These are phyloP conservation scores for Megalops cyprinoides DNA, from an alignment of 2,797 vertebrate species.

Conservation along the genomic window DNA sequence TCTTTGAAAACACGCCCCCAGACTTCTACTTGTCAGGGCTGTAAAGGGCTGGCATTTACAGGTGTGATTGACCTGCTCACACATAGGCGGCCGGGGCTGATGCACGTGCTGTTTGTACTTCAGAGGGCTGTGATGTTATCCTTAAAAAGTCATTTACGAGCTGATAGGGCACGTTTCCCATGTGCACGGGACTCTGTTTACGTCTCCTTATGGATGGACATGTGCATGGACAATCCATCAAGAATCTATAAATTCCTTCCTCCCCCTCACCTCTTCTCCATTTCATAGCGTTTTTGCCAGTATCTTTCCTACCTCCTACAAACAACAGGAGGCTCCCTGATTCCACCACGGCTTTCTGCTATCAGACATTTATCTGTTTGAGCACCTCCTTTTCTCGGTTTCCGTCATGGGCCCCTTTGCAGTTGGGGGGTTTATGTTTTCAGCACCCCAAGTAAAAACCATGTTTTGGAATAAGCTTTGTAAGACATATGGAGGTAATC, in stretches of 20 bases:
- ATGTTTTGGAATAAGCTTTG: constrained; percentile 35
- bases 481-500: constrained; percentile 49
- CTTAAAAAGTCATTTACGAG: constrained; percentile 12
- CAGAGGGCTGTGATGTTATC: neutral
- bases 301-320: constrained; percentile 29
- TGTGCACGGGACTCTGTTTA: constrained; percentile 16
- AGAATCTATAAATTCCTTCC: neutral
- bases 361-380: neutral
- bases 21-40: neutral
- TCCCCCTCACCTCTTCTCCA: neutral
- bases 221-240: neutral
- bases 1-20: neutral
- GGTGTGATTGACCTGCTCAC: neutral
- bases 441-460: constrained; percentile 23
- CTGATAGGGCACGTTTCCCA: constrained; percentile 5
- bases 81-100: neutral
- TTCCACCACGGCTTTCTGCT: too few relatives aligned
- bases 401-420: neutral
- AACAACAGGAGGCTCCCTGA: neutral
- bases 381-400: neutral
- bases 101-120: neutral
- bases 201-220: neutral
- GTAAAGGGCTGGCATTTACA: neutral
- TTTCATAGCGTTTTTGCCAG: neutral
- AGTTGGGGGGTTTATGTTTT: neutral